Evolutionary conservation across 2,888 invertebrate species (phyloP).

Genomic region (Scaptomyza polygonia): DNA sequence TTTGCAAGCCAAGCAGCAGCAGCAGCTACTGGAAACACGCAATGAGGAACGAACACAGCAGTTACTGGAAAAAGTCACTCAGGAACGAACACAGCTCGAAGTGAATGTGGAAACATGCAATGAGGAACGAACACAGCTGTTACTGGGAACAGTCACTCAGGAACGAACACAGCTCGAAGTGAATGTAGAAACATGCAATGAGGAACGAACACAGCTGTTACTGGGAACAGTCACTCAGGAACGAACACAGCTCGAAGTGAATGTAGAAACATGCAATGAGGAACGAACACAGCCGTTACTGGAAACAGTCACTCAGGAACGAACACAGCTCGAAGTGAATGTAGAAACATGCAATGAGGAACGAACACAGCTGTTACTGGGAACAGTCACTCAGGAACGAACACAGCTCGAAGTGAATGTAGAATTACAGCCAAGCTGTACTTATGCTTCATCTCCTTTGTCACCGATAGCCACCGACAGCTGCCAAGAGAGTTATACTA

Average conservation of each 20-base stretch:
- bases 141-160: not conserved
- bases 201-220: too few relatives aligned
- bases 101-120: not conserved
- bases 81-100: not conserved
- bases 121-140: too few relatives aligned
- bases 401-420: not conserved
- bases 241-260: not conserved
- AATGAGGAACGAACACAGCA: not conserved
- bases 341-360: not conserved
- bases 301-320: not conserved
- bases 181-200: not conserved
- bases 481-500: not conserved
- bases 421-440: conserved; percentile 1
- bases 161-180: not conserved
- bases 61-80: not conserved
- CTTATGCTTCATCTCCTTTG: conserved; percentile 22
- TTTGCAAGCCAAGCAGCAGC: conserved; percentile 30
- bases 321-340: not conserved
- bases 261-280: too few relatives aligned
- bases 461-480: conserved; percentile 19
- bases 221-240: not conserved
- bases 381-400: not conserved
- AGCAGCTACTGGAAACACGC: not conserved
- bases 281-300: too few relatives aligned
- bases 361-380: not conserved